Conservation (phyloP, 2,797 vertebrate genomes). For the Bufotes viridis region DNA sequence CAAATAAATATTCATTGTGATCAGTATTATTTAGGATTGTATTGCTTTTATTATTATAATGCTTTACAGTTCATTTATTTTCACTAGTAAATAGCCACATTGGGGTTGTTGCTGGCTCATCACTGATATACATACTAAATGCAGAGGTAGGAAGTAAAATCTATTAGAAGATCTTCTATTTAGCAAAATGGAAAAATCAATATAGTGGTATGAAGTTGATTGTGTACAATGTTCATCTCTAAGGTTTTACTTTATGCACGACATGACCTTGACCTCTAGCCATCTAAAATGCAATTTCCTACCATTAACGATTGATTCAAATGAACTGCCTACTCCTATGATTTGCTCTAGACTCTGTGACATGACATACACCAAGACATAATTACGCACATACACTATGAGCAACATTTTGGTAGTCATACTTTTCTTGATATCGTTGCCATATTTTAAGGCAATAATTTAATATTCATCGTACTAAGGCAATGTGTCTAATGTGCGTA, state of each 20-base stretch:
- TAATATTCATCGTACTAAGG: not conserved
- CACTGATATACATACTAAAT: conserved; percentile 64
- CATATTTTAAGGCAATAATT: not conserved
- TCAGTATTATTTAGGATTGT: not conserved
- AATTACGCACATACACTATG: conserved; percentile 48
- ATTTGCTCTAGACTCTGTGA: conserved; percentile 55
- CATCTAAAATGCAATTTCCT: conserved; percentile 67
- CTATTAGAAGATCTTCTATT: conserved; percentile 65
- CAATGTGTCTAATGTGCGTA: not conserved
- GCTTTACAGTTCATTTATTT: not conserved
- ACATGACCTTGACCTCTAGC: conserved; percentile 67
- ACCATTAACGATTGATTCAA: conserved; percentile 65
- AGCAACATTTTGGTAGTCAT: not conserved
- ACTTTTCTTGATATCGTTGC: not conserved
- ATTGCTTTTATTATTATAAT: not conserved
- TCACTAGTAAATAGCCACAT: not conserved
- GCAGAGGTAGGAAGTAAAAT: conserved; percentile 67
- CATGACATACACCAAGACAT: conserved; percentile 59
- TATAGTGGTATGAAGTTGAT: conserved; percentile 65
- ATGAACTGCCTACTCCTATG: conserved; percentile 54
- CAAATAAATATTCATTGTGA: not conserved
- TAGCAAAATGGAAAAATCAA: conserved; percentile 68
- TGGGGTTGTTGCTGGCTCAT: conserved; percentile 12
- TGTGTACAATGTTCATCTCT: conserved; percentile 63
- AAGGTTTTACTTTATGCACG: conserved; percentile 64